Evolutionary conservation across 2,113 vertebrate genomes (phyloP).

Genomic region (Piaya cayana): DNA sequence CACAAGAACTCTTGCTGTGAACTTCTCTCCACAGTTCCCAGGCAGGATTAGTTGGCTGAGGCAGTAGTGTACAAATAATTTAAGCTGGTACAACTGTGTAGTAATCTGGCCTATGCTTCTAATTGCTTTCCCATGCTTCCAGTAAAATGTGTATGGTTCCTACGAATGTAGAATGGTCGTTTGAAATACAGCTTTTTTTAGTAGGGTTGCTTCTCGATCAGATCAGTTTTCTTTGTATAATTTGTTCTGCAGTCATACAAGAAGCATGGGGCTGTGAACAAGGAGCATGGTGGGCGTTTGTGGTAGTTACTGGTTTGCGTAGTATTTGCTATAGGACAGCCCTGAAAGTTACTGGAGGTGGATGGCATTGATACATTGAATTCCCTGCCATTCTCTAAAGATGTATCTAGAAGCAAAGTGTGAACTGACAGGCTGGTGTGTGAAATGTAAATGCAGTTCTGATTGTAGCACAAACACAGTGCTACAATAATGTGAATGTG

Average conservation of each 20-base stretch:
- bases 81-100: not conserved
- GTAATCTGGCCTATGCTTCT: not conserved
- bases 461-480: not conserved
- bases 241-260: not conserved
- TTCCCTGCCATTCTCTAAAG: not conserved
- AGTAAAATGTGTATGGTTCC: not conserved
- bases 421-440: not conserved
- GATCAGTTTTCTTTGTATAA: not conserved
- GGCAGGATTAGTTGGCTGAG: not conserved
- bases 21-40: not conserved
- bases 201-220: fast-evolving
- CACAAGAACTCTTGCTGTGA: not conserved
- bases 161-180: not conserved
- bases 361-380: not conserved
- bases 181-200: not conserved
- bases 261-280: not conserved
- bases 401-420: not conserved
- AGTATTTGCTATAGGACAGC: not conserved
- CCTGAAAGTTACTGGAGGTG: not conserved
- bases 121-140: not conserved
- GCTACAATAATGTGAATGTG: not conserved
- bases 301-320: not conserved
- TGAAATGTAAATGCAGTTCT: not conserved
- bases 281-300: not conserved
- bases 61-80: not conserved